phyloP scores from a whole-genome alignment of 2,113 vertebrate species.

The Oryzias woworae region DNA sequence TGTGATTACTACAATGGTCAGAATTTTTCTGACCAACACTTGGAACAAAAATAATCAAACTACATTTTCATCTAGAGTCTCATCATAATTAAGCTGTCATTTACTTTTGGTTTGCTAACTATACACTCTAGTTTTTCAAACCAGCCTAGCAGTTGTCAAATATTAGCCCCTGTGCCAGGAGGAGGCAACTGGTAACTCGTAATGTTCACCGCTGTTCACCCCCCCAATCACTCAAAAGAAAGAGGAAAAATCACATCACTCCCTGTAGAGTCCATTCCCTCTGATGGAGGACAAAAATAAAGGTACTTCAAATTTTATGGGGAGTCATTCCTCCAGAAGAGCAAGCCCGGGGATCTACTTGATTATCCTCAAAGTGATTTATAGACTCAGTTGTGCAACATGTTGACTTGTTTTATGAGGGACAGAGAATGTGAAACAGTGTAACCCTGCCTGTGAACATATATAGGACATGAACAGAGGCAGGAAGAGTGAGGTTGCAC shows the following conservation, averaged over 20 bases:
- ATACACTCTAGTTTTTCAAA: conserved; percentile 34
- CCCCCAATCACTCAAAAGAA: not conserved
- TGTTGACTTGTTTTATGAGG: conserved; percentile 52
- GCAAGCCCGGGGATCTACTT: conserved; percentile 40
- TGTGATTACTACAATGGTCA: conserved; percentile 32
- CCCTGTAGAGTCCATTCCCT: conserved; percentile 45
- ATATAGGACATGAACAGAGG: conserved; percentile 31
- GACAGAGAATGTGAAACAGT: conserved; percentile 19
- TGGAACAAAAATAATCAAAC: not conserved
- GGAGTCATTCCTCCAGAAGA: conserved; percentile 51
- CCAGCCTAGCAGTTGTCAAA: conserved; percentile 38
- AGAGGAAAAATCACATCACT: conserved; percentile 49
- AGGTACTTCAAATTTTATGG: conserved; percentile 52
- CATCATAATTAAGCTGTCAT: conserved; percentile 32
- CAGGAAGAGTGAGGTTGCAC: conserved; percentile 47
- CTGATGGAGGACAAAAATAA: conserved; percentile 51
- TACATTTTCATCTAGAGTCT: conserved; percentile 25
- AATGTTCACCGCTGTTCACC: conserved; percentile 39
- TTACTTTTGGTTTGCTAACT: conserved; percentile 36
- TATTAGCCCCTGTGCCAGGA: conserved; percentile 29
- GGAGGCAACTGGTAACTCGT: conserved; percentile 46
- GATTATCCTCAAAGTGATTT: conserved; percentile 35
- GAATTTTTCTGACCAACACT: conserved; percentile 22
- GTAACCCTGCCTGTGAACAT: conserved; percentile 33
- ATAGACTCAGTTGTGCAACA: conserved; percentile 22